Conservation (phyloP, 2,797 vertebrate species). For the Lateolabrax maculatus region DNA sequence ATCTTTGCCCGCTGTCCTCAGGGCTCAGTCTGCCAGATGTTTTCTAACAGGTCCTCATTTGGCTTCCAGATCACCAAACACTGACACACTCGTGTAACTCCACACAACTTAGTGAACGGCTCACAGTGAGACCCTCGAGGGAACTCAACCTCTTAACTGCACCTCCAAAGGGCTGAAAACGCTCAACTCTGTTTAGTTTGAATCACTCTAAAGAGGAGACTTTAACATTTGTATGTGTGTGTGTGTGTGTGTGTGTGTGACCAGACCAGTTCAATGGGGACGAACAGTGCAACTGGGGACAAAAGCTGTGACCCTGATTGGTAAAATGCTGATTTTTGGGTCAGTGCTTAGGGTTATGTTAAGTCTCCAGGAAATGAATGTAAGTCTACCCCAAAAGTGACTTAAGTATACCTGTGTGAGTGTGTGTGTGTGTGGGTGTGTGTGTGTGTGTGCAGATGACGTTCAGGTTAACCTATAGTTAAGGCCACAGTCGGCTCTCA, state of each 20-base stretch:
- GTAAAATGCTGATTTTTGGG: no score
- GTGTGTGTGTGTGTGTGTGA: no score
- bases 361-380: no score
- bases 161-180: background rate
- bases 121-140: background rate
- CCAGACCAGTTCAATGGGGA: no score
- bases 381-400: no score
- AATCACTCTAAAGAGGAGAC: background rate
- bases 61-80: background rate
- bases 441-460: background rate
- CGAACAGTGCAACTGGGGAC: no score
- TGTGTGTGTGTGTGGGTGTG: background rate
- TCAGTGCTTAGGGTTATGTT: no score
- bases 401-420: background rate
- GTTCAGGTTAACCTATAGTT: slow-evolving; percentile 40
- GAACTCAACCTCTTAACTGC: background rate
- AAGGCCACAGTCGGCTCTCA: slow-evolving; percentile 41
- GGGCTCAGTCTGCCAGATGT: slow-evolving; percentile 20
- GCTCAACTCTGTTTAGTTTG: background rate
- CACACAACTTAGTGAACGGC: background rate
- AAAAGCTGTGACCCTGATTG: no score
- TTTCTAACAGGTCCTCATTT: slow-evolving; percentile 33
- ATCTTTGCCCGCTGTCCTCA: background rate
- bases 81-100: background rate
- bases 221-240: background rate